These are phyloP conservation scores for Octodonta nipae DNA, from an alignment of 2,888 invertebrate genomes.

Conservation along the genomic window DNA sequence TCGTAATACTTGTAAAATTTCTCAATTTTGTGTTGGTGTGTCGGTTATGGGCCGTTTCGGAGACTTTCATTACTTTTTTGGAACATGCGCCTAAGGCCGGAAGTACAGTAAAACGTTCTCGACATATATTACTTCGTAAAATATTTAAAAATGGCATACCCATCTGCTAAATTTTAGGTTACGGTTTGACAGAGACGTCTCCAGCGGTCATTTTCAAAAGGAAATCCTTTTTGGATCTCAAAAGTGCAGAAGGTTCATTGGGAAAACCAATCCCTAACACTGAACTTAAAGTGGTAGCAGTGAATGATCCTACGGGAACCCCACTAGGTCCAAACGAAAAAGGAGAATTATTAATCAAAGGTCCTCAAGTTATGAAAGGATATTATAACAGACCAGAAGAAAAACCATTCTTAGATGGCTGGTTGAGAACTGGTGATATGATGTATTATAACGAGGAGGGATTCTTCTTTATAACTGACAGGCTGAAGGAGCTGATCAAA, in stretches of 20 bases:
- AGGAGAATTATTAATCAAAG: constrained; percentile 63
- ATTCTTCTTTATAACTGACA: constrained; percentile 55
- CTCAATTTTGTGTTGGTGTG: no score
- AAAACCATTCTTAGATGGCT: constrained; percentile 46
- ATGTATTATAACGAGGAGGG: constrained; percentile 48
- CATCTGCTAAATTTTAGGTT: no score
- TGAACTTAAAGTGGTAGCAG: constrained; percentile 47
- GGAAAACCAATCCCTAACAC: constrained; percentile 51
- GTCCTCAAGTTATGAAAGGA: constrained; percentile 73
- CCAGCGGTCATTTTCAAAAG: constrained; percentile 32
- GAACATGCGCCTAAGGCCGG: no score
- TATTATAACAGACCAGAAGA: constrained; percentile 65
- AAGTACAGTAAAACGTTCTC: no score
- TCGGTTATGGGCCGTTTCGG: no score
- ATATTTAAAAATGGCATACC: no score
- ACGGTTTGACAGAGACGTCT: constrained; percentile 63
- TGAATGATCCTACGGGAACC: constrained; percentile 21
- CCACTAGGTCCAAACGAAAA: constrained; percentile 18
- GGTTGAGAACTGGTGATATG: constrained; percentile 60
- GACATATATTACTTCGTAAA: no score
- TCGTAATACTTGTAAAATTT: no score
- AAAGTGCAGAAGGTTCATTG: constrained; percentile 25
- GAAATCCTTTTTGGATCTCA: constrained; percentile 19
- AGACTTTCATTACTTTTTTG: no score
- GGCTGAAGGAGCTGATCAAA: constrained; percentile 74